These are phyloP conservation scores for Leptoteleia sp. DNA, from an alignment of 1,140 invertebrate species.

Conservation along the genomic window DNA sequence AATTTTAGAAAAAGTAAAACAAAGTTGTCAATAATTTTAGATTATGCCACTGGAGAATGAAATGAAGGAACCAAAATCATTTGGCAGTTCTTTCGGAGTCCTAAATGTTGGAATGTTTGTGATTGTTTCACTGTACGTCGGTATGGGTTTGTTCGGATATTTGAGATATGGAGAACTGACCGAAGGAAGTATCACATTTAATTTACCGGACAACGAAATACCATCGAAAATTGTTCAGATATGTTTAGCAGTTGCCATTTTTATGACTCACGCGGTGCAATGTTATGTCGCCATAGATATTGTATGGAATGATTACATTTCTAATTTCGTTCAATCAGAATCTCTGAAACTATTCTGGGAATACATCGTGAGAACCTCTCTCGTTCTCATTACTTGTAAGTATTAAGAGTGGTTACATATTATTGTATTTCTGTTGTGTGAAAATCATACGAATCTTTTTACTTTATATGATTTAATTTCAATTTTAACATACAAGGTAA, in stretches of 20 bases:
- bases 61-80: slow-evolving; percentile 89
- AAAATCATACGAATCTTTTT: no score
- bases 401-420: no score
- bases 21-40: slow-evolving; percentile 82
- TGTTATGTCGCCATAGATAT: slow-evolving; percentile 95
- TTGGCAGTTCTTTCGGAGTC: slow-evolving; percentile 87
- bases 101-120: slow-evolving; percentile 89
- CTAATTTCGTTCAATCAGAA: slow-evolving; percentile 66
- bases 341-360: slow-evolving; percentile 83
- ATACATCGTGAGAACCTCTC: slow-evolving; percentile 84
- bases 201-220: slow-evolving; percentile 83
- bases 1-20: no score
- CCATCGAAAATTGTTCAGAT: slow-evolving; percentile 88
- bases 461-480: no score
- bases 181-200: slow-evolving; percentile 86
- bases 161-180: slow-evolving; percentile 85
- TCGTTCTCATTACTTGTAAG: slow-evolving; percentile 91
- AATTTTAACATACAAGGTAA: no score
- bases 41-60: slow-evolving; percentile 93
- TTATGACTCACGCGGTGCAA: slow-evolving; percentile 91
- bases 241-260: slow-evolving; percentile 90
- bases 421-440: no score
- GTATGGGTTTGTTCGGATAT: slow-evolving; percentile 91
- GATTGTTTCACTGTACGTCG: slow-evolving; percentile 87
- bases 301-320: slow-evolving; percentile 88